Evolutionary conservation across 1,140 invertebrate genomes (phyloP), one percentile per base, ranked within the genome.

Genomic region (Paraescarpia echinospica): DNA sequence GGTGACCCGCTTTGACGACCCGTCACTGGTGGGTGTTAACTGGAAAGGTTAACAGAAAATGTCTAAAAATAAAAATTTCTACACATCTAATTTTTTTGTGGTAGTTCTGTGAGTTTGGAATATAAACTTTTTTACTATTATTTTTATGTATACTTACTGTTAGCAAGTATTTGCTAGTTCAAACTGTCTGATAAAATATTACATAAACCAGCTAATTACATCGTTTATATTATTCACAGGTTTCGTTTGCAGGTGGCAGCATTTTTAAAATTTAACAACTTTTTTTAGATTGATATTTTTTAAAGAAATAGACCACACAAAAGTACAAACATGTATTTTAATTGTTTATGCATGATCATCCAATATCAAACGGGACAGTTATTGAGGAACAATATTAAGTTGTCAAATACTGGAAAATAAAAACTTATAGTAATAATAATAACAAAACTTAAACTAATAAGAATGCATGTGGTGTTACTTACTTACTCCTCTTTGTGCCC

Each of bases 61-160:
- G 34, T 14, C 4, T 77, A 31, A 18, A 90, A 90, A 93, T 89
- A 92, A 91, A 89, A 9, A 92, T 59, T 41, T 41, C 41, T 41
- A 41, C 4, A 77, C 92, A 88, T 31, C 91, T 35, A 34, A 33
- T n/a, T 33, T 33, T 59, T 34, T 34, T 34, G 22, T 33, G n/a
- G 31, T 33, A 34, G 77, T 27, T 48, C 31, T 22, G 91, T 89
- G 22, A n/a, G 9, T 77, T 18, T 77, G 27, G 48, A 51, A 51
- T 51, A 51, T 18, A 51, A 51, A 51, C 48, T 9, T 77, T 2
- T 77, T 31, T 77, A 14, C 4, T 77, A 77, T 18, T n/a, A n/a
- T n/a, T n/a, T n/a, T n/a, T n/a, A n/a, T 77, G 22, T 18, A 4
- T 27, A 77, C 2, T 18, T 27, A 77, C 2, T 1, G 12, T 77